A percentile compares a stretch with the other conserved stretches of the same genome.
Conservation (phyloP, 1,140 invertebrate genomes). For the Hylaeus volcanicus region DNA sequence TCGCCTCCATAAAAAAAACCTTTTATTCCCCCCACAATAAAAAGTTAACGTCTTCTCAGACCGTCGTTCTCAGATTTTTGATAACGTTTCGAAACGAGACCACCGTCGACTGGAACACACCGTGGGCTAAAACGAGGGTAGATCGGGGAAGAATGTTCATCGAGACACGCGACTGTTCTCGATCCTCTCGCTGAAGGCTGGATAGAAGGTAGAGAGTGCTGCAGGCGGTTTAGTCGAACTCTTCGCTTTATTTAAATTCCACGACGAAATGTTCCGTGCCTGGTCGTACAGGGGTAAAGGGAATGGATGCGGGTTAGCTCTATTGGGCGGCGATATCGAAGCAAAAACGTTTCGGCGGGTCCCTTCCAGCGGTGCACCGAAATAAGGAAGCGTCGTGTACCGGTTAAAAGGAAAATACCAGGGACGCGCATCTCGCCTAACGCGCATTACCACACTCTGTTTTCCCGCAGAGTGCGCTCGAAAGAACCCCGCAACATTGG, state of each 20-base stretch:
- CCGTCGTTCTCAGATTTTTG: too few relatives aligned
- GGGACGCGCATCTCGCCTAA: constrained; percentile 1
- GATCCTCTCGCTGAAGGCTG: neutral
- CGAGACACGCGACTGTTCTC: neutral
- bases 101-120: neutral
- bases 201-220: constrained; percentile 14
- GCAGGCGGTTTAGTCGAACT: constrained; percentile 47
- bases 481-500: neutral
- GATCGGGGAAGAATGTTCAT: constrained; percentile 2
- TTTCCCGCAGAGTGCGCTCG: neutral
- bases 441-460: constrained; percentile 21
- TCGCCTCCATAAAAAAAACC: too few relatives aligned
- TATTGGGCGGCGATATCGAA: constrained; percentile 15
- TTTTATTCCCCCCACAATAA: too few relatives aligned
- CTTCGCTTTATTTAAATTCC: constrained; percentile 72
- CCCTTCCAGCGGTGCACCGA: constrained; percentile 31
- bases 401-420: constrained; percentile 11
- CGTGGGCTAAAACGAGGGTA: constrained; percentile 6
- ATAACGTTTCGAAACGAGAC: neutral
- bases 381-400: constrained; percentile 29
- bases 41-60: too few relatives aligned
- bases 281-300: constrained; percentile 37
- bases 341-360: constrained; percentile 39
- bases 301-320: constrained; percentile 38
- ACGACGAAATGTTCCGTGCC: constrained; percentile 58